These are phyloP conservation scores for Eristalinus sepulchralis DNA, from an alignment of 2,888 invertebrate genomes.

Conservation along the genomic window DNA sequence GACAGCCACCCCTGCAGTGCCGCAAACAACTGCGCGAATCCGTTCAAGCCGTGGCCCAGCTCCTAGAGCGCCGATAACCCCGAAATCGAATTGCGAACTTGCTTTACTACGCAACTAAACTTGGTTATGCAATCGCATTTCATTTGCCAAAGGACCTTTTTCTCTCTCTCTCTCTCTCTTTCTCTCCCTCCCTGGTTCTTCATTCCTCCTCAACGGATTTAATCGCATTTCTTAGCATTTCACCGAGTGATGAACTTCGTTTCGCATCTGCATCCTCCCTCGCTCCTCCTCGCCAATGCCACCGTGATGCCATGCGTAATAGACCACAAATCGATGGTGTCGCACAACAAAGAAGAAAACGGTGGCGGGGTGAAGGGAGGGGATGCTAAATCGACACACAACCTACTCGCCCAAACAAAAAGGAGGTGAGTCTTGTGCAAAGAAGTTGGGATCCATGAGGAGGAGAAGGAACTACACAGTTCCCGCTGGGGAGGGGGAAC, in stretches of 20 bases:
- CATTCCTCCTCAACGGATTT: slow-evolving; percentile 10
- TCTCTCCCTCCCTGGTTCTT: neutral
- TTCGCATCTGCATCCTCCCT: slow-evolving; percentile 24
- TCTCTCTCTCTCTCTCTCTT: neutral
- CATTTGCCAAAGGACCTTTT: neutral
- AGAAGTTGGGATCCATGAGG: neutral
- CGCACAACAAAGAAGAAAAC: neutral
- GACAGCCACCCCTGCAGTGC: neutral
- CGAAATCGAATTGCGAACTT: slow-evolving; percentile 34
- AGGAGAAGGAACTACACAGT: slow-evolving; percentile 6
- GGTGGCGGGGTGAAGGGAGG: neutral
- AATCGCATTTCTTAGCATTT: slow-evolving; percentile 59
- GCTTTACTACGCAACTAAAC: neutral
- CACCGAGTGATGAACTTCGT: slow-evolving; percentile 44
- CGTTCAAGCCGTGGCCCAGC: neutral
- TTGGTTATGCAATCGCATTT: slow-evolving; percentile 48
- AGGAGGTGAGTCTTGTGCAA: neutral
- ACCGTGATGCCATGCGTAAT: neutral
- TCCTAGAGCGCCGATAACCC: neutral
- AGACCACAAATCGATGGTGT: slow-evolving; percentile 48
- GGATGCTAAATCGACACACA: slow-evolving; percentile 36
- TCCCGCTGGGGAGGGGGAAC: neutral
- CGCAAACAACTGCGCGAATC: neutral
- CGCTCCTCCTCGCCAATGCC: neutral
- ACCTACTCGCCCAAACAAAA: neutral